phyloP scores from a whole-genome alignment of 1,140 invertebrate species.

The Drosophila funebris region DNA sequence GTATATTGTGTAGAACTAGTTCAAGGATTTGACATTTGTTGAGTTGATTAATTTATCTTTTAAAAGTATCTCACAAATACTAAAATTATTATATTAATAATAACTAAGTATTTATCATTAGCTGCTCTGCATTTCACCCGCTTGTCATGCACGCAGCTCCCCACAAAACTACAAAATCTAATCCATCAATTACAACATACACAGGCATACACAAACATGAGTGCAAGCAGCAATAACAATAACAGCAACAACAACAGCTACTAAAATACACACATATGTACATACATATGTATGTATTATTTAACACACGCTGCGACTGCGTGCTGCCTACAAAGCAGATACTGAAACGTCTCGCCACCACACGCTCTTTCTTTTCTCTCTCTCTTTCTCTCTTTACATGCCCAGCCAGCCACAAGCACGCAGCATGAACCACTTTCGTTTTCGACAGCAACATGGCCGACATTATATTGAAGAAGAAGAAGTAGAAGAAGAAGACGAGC shows the following conservation, averaged over 20 bases:
- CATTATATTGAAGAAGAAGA: slow-evolving; percentile 20
- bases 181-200: slow-evolving; percentile 65
- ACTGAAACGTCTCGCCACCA: neutral
- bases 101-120: neutral
- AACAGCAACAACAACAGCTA: neutral
- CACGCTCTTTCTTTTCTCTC: neutral
- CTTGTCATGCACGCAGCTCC: slow-evolving; percentile 19
- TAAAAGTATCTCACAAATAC: slow-evolving; percentile 1
- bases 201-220: slow-evolving; percentile 10
- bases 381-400: slow-evolving; percentile 6
- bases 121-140: slow-evolving; percentile 8
- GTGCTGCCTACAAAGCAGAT: slow-evolving; percentile 62
- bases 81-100: neutral
- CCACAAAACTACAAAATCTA: slow-evolving; percentile 59
- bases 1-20: slow-evolving; percentile 59
- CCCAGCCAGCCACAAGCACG: slow-evolving; percentile 23
- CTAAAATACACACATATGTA: neutral
- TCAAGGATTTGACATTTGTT: slow-evolving; percentile 66
- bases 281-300: slow-evolving; percentile 23
- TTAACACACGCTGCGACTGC: slow-evolving; percentile 72
- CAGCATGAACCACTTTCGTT: slow-evolving; percentile 76
- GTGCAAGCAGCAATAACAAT: too few species aligned
- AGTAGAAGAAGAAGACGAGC: slow-evolving; percentile 25
- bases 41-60: slow-evolving; percentile 1
- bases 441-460: slow-evolving; percentile 50